Conservation (phyloP, 2,888 invertebrate species). For the Orthonychiurus folsomi region DNA sequence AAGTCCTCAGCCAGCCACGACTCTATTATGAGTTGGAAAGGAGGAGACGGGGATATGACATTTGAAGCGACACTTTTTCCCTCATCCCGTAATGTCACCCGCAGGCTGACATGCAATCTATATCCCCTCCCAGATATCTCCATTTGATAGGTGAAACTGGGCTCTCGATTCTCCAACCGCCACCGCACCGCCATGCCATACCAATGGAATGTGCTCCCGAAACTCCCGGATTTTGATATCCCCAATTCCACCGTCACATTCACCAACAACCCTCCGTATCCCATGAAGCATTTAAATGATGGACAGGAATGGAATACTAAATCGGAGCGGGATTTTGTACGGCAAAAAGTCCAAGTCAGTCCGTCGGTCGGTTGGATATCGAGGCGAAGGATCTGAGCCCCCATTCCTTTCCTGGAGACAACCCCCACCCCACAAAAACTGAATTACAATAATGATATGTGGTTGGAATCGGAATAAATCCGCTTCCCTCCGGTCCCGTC, state of each 20-base stretch:
- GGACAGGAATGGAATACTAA: conserved; percentile 25
- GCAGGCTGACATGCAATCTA: conserved; percentile 36
- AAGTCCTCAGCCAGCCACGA: background rate
- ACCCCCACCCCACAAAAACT: no score
- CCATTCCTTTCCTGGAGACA: no score
- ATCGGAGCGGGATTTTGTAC: no score
- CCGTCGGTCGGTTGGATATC: background rate
- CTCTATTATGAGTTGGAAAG: background rate
- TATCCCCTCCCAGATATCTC: conserved; percentile 13
- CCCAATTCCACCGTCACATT: background rate
- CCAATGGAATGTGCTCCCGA: no score
- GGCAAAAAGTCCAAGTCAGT: no score
- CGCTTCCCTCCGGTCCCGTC: background rate
- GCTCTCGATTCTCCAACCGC: no score
- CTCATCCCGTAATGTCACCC: conserved; percentile 38
- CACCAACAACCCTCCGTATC: background rate
- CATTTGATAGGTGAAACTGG: background rate
- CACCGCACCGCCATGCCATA: no score
- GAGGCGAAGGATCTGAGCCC: conserved; percentile 2
- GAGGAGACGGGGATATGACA: conserved; percentile 10
- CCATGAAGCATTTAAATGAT: conserved; percentile 22
- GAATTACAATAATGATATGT: conserved; percentile 41
- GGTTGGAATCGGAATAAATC: conserved; percentile 27
- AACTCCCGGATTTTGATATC: background rate
- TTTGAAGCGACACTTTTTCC: conserved; percentile 39